phyloP scores from a whole-genome alignment of 2,113 vertebrate genomes.

The Oreocharis arfaki region DNA sequence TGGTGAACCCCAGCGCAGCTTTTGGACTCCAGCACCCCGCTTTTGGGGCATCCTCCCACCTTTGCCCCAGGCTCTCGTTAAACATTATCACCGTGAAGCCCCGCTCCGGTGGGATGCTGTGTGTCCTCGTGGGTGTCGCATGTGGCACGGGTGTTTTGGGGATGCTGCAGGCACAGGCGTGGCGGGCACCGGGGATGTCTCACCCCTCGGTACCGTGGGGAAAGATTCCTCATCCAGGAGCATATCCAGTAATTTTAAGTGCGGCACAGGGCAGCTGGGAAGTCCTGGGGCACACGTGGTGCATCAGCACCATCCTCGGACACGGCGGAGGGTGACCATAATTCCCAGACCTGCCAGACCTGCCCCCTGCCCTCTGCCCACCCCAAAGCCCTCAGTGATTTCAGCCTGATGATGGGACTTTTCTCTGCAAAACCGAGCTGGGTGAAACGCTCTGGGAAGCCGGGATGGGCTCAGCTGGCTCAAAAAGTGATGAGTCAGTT shows the following conservation, averaged over 20 bases:
- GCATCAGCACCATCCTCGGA: background rate
- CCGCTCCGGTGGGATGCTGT: fast-evolving
- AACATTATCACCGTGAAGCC: fast-evolving
- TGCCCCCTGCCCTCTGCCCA: background rate
- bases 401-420: background rate
- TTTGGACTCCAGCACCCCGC: background rate
- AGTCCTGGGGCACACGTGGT: fast-evolving
- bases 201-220: fast-evolving
- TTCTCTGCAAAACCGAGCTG: background rate
- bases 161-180: background rate
- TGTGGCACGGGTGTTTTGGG: fast-evolving
- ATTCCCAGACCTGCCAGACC: background rate
- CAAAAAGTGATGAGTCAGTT: fast-evolving
- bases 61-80: background rate
- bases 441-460: background rate
- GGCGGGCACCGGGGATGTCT: fast-evolving
- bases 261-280: background rate
- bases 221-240: background rate
- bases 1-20: fast-evolving
- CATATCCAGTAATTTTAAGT: background rate
- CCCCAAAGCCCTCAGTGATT: background rate
- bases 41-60: background rate
- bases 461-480: background rate
- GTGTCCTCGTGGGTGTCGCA: fast-evolving
- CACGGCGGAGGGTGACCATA: too few relatives aligned